Conservation (phyloP, 2,888 invertebrate genomes). For the Phymatocera aterrima region DNA sequence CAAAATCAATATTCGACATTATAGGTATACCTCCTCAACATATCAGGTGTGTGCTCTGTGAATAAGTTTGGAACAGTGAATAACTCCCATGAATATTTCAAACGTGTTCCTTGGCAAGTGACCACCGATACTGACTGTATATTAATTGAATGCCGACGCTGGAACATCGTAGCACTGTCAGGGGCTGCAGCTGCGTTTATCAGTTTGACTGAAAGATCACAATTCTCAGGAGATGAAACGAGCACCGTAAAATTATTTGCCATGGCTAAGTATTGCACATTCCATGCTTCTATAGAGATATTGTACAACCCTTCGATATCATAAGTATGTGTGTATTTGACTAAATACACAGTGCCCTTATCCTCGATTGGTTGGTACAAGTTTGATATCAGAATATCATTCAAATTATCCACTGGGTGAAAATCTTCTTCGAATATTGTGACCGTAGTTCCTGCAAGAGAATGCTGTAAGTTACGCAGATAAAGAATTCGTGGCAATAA, state of each 20-base stretch:
- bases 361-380: conserved; percentile 20
- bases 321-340: conserved; percentile 35
- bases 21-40: conserved; percentile 9
- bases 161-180: conserved; percentile 28
- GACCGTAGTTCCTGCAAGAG: background rate
- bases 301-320: conserved; percentile 21
- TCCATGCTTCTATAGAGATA: conserved; percentile 38
- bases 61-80: conserved; percentile 34
- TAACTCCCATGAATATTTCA: conserved; percentile 43
- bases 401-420: background rate
- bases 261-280: conserved; percentile 7
- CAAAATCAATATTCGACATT: background rate
- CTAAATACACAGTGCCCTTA: conserved; percentile 4
- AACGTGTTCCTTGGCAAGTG: conserved; percentile 38
- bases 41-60: background rate
- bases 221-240: conserved; percentile 19
- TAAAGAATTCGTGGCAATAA: background rate
- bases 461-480: background rate
- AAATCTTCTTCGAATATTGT: conserved; percentile 32
- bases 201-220: conserved; percentile 16
- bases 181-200: conserved; percentile 26
- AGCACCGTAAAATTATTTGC: background rate
- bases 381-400: conserved; percentile 35
- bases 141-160: conserved; percentile 36
- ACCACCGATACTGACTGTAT: conserved; percentile 6